Base-by-base conservation (phyloP, 2,888 invertebrate genomes). In the Linnaemya tessellans region DNA sequence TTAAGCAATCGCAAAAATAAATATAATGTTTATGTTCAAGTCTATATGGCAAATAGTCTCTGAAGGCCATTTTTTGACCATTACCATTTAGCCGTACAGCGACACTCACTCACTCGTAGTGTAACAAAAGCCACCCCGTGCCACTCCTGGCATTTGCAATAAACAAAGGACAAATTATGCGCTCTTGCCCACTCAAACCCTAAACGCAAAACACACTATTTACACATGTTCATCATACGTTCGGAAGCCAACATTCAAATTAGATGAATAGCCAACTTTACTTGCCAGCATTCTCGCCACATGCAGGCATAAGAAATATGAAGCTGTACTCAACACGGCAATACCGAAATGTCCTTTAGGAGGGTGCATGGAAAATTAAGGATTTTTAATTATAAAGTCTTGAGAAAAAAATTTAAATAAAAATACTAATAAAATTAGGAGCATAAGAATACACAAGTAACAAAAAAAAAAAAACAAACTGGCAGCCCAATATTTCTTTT, bases 201-300 rank as follows among this genome's bases (percentile, higher is more conserved):
- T 41, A 22, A 67, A 18, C 7, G 25, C 62, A 51, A 71, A 64
- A 64, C 70, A 80, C 80, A 84, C 84, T 83, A 82, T 81, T 82
- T 80, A 80, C 87, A 80, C 78, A 82, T 70, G 74, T 73, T 80
- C 60, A 68, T 74, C 75, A 73, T 70, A 79, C 62, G 67, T 38
- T 30, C 46, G 41, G 64, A 80, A 67, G 80, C 83, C 89, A 86
- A 89, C 90, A 91, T 91, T 91, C 90, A 91, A 91, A 91, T 91
- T 91, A 91, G 90, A 91, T 91, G 91, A 91, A 91, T 91, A 90
- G 91, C 91, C 89, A 84, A 81, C 68, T 78, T 80, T 75, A 60
- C 68, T 74, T 65, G 35, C 49, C 5, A 67, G 49, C n/a, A 30
- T 51, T 51, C 22, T 41, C 41, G 22, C 10, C 70, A 35, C 20